Conservation (phyloP, 2,113 vertebrate species). For the Engystomops pustulosus region DNA sequence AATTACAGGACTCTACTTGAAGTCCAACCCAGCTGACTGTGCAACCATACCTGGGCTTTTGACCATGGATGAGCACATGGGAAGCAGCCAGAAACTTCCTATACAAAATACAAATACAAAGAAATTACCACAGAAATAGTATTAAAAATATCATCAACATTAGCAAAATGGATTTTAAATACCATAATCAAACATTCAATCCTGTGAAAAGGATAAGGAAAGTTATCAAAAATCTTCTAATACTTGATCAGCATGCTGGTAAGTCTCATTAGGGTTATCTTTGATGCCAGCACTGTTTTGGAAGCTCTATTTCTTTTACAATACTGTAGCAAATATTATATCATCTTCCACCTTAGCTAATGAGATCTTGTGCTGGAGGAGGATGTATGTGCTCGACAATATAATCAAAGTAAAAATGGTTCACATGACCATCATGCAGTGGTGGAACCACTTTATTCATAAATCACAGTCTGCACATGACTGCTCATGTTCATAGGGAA, state of each 20-base stretch:
- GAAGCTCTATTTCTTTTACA: background rate
- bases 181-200: background rate
- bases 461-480: background rate
- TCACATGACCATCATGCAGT: background rate
- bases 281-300: background rate
- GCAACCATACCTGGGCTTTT: slow-evolving; percentile 30
- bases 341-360: background rate
- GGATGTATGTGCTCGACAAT: background rate
- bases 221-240: background rate
- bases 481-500: background rate
- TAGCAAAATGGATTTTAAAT: background rate
- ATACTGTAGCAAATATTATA: background rate
- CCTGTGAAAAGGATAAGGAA: slow-evolving; percentile 1
- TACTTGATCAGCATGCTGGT: background rate
- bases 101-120: slow-evolving; percentile 32
- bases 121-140: slow-evolving; percentile 12
- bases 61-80: slow-evolving; percentile 25
- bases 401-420: background rate
- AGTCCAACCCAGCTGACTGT: slow-evolving; percentile 20
- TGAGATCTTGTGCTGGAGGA: background rate
- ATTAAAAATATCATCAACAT: slow-evolving; percentile 5
- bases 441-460: background rate
- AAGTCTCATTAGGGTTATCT: background rate
- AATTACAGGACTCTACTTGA: background rate
- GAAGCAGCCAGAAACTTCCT: slow-evolving; percentile 5